Evolutionary conservation across 2,888 invertebrate genomes (phyloP).

Genomic region (Operophtera brumata): DNA sequence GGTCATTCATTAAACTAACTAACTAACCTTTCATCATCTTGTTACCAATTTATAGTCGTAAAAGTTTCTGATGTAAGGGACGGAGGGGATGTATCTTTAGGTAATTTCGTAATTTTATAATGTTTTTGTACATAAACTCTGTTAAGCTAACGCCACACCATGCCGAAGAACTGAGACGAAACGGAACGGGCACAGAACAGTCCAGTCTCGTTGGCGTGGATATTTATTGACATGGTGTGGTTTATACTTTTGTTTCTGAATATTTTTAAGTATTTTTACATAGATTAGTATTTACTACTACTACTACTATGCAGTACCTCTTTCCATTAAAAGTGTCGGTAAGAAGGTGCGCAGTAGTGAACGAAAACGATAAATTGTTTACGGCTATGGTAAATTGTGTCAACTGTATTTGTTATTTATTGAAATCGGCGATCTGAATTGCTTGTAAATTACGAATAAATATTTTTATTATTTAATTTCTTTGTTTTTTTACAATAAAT

Average conservation of each 20-base stretch:
- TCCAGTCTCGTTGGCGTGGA: too few relatives aligned
- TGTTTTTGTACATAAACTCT: neutral
- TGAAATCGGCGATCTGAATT: conserved; percentile 22
- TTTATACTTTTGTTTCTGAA: too few relatives aligned
- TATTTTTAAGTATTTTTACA: too few relatives aligned
- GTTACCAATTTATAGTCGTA: conserved; percentile 25
- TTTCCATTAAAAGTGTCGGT: neutral
- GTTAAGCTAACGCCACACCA: too few relatives aligned
- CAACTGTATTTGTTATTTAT: conserved; percentile 26
- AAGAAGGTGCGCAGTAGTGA: neutral
- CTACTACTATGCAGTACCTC: neutral
- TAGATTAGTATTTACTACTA: neutral
- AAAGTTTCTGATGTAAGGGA: neutral
- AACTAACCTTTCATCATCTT: conserved; percentile 10
- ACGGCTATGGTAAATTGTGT: neutral
- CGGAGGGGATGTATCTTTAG: too few relatives aligned
- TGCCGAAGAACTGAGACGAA: too few relatives aligned
- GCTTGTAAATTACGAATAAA: conserved; percentile 31
- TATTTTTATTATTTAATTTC: conserved; percentile 10
- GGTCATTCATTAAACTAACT: neutral
- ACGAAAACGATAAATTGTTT: neutral
- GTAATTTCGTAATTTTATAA: neutral
- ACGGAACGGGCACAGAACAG: too few relatives aligned
- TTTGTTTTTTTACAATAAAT: neutral
- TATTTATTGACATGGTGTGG: too few relatives aligned